phyloP scores from a whole-genome alignment of 2,797 vertebrate species.

The Natrix natrix region DNA sequence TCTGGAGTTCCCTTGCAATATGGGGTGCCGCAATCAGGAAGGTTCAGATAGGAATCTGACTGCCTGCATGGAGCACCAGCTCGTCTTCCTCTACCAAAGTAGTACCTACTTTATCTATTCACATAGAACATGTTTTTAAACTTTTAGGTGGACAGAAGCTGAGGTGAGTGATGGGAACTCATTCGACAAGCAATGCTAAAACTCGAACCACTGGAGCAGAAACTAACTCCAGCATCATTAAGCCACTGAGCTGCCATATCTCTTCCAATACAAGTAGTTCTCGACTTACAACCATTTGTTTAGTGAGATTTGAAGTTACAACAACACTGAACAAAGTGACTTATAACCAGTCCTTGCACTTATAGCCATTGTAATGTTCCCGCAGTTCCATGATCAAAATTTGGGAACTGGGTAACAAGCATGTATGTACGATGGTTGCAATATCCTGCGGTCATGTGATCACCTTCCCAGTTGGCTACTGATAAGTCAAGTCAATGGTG shows the following conservation, averaged over 20 bases:
- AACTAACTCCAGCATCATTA: background rate
- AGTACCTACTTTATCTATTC: background rate
- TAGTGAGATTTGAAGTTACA: background rate
- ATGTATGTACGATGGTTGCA: background rate
- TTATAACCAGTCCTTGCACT: background rate
- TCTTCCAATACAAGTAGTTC: background rate
- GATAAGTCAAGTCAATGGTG: background rate
- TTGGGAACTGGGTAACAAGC: background rate
- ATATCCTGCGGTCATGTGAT: background rate
- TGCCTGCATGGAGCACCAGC: background rate
- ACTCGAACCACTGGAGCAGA: background rate
- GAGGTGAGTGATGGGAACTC: background rate
- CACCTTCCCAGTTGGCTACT: background rate
- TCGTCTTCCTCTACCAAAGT: background rate
- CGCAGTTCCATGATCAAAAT: background rate
- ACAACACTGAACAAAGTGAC: background rate
- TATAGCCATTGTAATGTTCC: background rate
- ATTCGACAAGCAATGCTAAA: background rate
- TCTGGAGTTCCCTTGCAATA: background rate
- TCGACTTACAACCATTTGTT: background rate
- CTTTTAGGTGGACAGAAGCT: background rate
- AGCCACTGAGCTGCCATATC: fast-evolving
- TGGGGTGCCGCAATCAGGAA: background rate
- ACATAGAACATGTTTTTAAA: background rate
- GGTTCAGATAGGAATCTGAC: background rate